Conservation (phyloP, 2,888 invertebrate species). For the Peribatodes rhomboidaria region DNA sequence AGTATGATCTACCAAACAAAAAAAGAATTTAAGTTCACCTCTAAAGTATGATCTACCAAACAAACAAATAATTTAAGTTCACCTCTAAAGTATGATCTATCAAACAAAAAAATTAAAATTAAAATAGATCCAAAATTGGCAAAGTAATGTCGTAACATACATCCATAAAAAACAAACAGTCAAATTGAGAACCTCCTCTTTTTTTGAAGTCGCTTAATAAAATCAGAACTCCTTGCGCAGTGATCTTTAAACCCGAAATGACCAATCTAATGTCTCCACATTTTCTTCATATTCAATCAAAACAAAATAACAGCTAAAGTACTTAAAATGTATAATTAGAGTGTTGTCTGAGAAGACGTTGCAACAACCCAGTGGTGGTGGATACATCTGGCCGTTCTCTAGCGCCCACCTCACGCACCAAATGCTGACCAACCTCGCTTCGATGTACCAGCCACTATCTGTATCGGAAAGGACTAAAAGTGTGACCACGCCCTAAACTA, state of each 20-base stretch:
- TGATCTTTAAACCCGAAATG: not conserved
- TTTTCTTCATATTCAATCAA: constrained; percentile 12
- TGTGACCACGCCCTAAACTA: constrained; percentile 7
- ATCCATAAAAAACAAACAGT: too few relatives aligned
- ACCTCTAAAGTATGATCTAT: too few relatives aligned
- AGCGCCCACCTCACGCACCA: constrained; percentile 48
- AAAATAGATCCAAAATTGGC: too few relatives aligned
- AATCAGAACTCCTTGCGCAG: not conserved
- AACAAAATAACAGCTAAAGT: constrained; percentile 15
- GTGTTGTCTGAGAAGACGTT: constrained; percentile 42
- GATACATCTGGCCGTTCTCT: constrained; percentile 48
- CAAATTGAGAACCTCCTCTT: too few relatives aligned
- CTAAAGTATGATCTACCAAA: too few relatives aligned
- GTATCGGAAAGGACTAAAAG: constrained; percentile 27
- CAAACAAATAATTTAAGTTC: too few relatives aligned
- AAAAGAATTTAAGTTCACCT: too few relatives aligned
- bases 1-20: too few relatives aligned
- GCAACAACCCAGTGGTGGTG: constrained; percentile 55
- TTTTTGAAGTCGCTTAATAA: too few relatives aligned
- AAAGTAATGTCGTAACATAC: too few relatives aligned
- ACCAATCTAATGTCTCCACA: constrained; percentile 4
- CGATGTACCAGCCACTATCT: constrained; percentile 48
- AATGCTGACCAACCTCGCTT: constrained; percentile 51
- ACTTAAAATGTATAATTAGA: constrained; percentile 25
- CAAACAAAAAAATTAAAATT: too few relatives aligned